A percentile compares a stretch with the other conserved stretches of the same genome.
Evolutionary conservation across 2,888 invertebrate species (phyloP).

Genomic region (Drosophila peninsularis): DNA sequence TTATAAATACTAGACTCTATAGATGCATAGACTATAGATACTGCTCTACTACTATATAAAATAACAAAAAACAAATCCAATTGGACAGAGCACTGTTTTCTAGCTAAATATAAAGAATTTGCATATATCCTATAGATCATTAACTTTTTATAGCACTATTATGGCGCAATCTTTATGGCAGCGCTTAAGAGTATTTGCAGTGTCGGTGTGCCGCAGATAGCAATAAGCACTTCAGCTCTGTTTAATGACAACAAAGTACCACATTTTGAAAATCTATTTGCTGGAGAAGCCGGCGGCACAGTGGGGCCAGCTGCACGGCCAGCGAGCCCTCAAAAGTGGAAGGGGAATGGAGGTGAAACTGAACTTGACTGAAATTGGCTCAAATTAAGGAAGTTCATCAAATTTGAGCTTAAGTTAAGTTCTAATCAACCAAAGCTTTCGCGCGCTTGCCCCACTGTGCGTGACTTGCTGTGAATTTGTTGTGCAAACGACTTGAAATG

Average conservation of each 20-base stretch:
- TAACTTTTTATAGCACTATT: constrained; percentile 3
- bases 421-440: neutral
- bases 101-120: neutral
- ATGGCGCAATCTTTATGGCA: constrained; percentile 20
- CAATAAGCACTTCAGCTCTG: neutral
- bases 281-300: constrained; percentile 51
- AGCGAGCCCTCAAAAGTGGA: neutral
- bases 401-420: too few relatives aligned
- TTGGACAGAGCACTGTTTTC: neutral
- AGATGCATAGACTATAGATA: neutral
- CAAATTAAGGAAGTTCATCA: too few relatives aligned
- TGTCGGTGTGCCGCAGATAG: constrained; percentile 28
- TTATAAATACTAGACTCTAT: neutral
- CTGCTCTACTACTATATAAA: neutral
- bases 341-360: neutral
- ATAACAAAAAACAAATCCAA: neutral
- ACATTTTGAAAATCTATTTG: constrained; percentile 49
- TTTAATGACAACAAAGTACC: constrained; percentile 4
- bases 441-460: constrained; percentile 32
- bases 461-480: constrained; percentile 51
- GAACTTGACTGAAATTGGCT: too few relatives aligned
- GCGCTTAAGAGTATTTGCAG: constrained; percentile 21
- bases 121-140: neutral
- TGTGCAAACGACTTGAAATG: constrained; percentile 40
- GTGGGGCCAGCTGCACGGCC: constrained; percentile 14